Evolutionary conservation across 2,888 invertebrate genomes (phyloP).

Genomic region (Teinopalpus imperialis): DNA sequence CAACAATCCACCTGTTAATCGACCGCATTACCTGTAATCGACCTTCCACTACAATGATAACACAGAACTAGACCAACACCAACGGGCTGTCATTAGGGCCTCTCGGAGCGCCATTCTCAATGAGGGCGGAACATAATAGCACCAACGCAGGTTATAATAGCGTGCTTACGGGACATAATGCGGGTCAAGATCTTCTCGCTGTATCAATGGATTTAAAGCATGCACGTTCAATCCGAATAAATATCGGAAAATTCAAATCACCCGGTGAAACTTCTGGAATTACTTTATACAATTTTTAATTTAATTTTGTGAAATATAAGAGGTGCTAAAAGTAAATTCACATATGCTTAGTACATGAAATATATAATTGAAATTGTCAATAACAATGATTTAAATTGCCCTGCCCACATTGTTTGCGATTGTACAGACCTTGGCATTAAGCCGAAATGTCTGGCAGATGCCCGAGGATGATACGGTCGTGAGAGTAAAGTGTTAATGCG

Average conservation of each 20-base stretch:
- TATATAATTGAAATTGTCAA: constrained; percentile 35
- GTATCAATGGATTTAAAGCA: constrained; percentile 13
- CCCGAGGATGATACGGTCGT: constrained; percentile 62
- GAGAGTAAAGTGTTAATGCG: constrained; percentile 61
- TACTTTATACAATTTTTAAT: neutral
- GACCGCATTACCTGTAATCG: constrained; percentile 53
- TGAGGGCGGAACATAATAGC: constrained; percentile 39
- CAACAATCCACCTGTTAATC: constrained; percentile 52
- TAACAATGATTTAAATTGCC: constrained; percentile 56
- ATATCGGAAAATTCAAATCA: neutral
- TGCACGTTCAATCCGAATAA: neutral
- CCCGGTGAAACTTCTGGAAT: neutral
- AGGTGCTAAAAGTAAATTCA: too few species aligned
- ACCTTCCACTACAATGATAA: constrained; percentile 60
- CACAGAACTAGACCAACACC: constrained; percentile 37
- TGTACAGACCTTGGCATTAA: constrained; percentile 67
- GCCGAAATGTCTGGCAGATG: constrained; percentile 56
- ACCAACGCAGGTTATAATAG: constrained; percentile 33
- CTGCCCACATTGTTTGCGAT: constrained; percentile 59
- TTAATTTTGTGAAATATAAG: too few species aligned
- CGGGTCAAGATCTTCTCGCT: constrained; percentile 39
- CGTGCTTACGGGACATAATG: constrained; percentile 32
- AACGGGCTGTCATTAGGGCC: constrained; percentile 45
- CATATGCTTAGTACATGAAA: neutral
- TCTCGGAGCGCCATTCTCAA: constrained; percentile 33